Evolutionary conservation across 2,113 vertebrate genomes (phyloP).

Genomic region (Thamnophis sirtalis): DNA sequence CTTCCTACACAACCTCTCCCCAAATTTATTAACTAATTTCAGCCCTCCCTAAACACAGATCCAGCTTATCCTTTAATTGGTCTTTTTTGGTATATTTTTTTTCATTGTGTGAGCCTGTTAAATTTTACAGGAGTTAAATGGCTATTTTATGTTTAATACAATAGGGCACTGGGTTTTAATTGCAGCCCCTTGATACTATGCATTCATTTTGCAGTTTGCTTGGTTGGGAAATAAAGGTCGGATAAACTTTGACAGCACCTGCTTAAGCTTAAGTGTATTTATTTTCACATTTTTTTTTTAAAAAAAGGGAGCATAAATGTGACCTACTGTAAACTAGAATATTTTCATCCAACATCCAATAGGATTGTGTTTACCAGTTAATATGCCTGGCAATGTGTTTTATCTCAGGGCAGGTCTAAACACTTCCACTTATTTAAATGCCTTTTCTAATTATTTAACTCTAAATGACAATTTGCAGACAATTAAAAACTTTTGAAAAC

Average conservation of each 20-base stretch:
- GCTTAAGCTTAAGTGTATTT: not conserved
- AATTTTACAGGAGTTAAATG: constrained; percentile 3
- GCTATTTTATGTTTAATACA: constrained; percentile 20
- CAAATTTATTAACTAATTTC: not conserved
- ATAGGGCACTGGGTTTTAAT: constrained; percentile 5
- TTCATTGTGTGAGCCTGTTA: constrained; percentile 10
- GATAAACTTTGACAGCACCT: not conserved
- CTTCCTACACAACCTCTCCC: not conserved
- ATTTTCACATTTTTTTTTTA: not conserved
- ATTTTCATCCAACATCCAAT: not conserved
- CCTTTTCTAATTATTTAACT: not conserved
- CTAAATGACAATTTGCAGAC: not conserved
- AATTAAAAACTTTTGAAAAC: not conserved
- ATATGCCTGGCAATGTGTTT: not conserved
- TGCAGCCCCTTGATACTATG: not conserved
- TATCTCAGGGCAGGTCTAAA: not conserved
- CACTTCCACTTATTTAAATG: not conserved
- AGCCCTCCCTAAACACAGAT: not conserved
- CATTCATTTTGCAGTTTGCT: not conserved
- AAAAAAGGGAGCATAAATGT: not conserved
- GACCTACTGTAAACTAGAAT: not conserved
- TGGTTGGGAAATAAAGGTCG: constrained; percentile 1
- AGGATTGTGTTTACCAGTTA: not conserved
- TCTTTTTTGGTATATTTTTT: constrained; percentile 7
- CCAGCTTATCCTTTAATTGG: not conserved